A percentile compares a stretch with the other conserved stretches of the same genome.
phyloP scores from a whole-genome alignment of 2,888 invertebrate genomes.

The Nemotelus nigrinus region DNA sequence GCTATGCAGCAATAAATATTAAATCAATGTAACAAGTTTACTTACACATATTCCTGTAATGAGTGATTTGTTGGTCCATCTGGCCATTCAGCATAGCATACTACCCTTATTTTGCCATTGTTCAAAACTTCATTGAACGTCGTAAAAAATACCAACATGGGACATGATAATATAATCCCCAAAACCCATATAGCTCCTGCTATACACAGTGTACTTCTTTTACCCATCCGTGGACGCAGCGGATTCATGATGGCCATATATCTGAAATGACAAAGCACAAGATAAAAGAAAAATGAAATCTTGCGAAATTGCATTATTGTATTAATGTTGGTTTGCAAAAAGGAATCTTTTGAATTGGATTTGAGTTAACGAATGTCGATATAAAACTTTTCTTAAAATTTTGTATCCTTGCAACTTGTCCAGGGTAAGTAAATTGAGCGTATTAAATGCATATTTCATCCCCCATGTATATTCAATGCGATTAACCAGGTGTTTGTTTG shows the following conservation, averaged over 20 bases:
- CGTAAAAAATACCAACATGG: constrained; percentile 85
- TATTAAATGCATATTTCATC: too few species aligned
- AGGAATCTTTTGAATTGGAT: too few species aligned
- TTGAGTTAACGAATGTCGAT: too few species aligned
- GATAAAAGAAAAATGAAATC: background rate
- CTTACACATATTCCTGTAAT: constrained; percentile 80
- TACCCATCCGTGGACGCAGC: constrained; percentile 86
- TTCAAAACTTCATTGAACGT: constrained; percentile 71
- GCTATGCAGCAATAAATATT: background rate
- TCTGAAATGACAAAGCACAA: constrained; percentile 67
- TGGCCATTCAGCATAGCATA: constrained; percentile 89
- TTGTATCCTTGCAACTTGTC: too few species aligned
- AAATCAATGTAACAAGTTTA: constrained; percentile 54
- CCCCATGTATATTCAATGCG: too few species aligned
- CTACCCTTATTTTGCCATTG: constrained; percentile 71
- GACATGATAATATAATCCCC: constrained; percentile 82
- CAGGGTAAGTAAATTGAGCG: too few species aligned
- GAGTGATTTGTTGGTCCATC: constrained; percentile 79
- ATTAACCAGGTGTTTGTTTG: too few species aligned
- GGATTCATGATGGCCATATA: constrained; percentile 97
- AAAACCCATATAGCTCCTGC: constrained; percentile 86
- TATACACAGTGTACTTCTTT: constrained; percentile 82
- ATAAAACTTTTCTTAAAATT: too few species aligned
- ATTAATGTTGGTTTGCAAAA: too few species aligned
- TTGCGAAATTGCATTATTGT: too few species aligned